Conservation (phyloP, 2,888 invertebrate genomes). For the Amiota mariae region DNA sequence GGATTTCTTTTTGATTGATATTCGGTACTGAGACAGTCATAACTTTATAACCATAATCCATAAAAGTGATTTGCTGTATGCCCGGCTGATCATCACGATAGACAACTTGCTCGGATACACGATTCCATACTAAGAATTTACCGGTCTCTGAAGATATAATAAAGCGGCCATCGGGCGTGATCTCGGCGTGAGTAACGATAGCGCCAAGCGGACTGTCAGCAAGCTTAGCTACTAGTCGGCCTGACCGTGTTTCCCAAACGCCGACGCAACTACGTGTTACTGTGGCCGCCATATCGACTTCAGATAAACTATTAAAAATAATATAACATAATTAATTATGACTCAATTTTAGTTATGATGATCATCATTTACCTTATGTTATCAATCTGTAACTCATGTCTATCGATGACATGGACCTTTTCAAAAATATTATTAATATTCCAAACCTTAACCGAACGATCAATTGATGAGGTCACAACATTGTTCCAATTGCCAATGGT, state of each 20-base stretch:
- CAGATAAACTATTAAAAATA: slow-evolving; percentile 78
- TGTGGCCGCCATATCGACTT: slow-evolving; percentile 89
- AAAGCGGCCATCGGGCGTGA: slow-evolving; percentile 87
- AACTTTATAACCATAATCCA: slow-evolving; percentile 72
- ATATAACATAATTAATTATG: not conserved
- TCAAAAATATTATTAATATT: slow-evolving; percentile 99
- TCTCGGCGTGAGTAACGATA: slow-evolving; percentile 93
- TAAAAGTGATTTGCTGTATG: slow-evolving; percentile 73
- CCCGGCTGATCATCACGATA: slow-evolving; percentile 84
- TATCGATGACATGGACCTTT: slow-evolving; percentile 95
- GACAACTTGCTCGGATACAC: slow-evolving; percentile 80
- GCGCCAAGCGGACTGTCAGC: slow-evolving; percentile 94
- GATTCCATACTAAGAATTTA: slow-evolving; percentile 91
- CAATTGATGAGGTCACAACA: slow-evolving; percentile 96
- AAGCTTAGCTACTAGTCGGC: slow-evolving; percentile 87
- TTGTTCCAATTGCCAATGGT: slow-evolving; percentile 93
- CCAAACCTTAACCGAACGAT: slow-evolving; percentile 98
- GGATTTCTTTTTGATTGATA: slow-evolving; percentile 74
- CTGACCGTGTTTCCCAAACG: slow-evolving; percentile 92
- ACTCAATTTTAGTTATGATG: not conserved
- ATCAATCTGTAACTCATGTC: slow-evolving; percentile 96
- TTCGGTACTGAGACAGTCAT: slow-evolving; percentile 73
- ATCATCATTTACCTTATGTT: slow-evolving; percentile 81
- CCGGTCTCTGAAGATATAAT: slow-evolving; percentile 95
- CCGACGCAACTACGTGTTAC: slow-evolving; percentile 96